phyloP scores from a whole-genome alignment of 2,113 vertebrate genomes.

The Motacilla alba region DNA sequence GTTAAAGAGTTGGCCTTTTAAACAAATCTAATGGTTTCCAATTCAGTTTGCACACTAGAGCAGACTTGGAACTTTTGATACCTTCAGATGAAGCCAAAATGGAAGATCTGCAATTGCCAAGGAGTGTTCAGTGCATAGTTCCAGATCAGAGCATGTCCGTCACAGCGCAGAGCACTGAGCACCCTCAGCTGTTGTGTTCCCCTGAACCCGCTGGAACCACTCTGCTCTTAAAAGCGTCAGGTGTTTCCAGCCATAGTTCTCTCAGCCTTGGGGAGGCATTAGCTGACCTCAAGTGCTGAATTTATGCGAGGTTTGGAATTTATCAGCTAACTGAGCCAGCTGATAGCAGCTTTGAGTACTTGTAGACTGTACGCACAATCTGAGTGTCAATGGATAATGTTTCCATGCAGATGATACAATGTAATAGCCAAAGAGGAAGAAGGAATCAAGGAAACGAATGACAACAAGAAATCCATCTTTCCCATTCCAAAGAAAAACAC shows the following conservation, averaged over 20 bases:
- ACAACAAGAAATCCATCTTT: not conserved
- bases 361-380: not conserved
- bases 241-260: not conserved
- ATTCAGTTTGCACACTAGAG: not conserved
- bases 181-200: not conserved
- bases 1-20: not conserved
- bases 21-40: not conserved
- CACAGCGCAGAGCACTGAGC: fast-evolving
- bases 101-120: not conserved
- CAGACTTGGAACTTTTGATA: not conserved
- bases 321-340: not conserved
- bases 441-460: not conserved
- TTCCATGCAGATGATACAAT: not conserved
- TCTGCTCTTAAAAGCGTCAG: not conserved
- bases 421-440: not conserved
- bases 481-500: not conserved
- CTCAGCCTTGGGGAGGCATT: not conserved
- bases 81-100: not conserved
- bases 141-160: not conserved
- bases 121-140: fast-evolving
- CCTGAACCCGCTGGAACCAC: fast-evolving
- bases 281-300: not conserved
- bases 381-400: not conserved
- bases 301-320: fast-evolving
- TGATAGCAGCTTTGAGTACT: not conserved